Evolutionary conservation across 2,797 vertebrate species (phyloP).

Genomic region (Phalanger gymnotis): DNA sequence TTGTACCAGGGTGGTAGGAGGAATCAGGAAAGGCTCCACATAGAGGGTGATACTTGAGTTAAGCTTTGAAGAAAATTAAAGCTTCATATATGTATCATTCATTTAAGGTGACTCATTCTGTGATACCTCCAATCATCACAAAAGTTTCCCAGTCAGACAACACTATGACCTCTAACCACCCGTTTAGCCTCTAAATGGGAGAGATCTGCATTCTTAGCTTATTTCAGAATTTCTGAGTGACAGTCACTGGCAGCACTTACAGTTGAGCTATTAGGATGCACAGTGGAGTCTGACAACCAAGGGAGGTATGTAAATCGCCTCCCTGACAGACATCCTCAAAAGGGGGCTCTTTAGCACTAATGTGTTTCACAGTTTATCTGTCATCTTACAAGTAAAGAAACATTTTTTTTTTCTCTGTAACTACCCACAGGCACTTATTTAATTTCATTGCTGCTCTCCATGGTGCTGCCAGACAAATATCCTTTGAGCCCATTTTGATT

Average conservation of each 20-base stretch:
- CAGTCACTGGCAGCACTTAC: background rate
- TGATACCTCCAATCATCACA: background rate
- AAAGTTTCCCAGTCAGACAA: background rate
- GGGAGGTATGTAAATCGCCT: background rate
- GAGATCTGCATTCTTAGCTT: background rate
- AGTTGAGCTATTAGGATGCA: background rate
- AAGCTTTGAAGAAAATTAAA: background rate
- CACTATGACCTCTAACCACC: background rate
- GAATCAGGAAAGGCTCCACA: background rate
- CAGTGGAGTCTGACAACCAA: background rate
- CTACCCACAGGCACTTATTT: slow-evolving; percentile 49
- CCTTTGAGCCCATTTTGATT: slow-evolving; percentile 61
- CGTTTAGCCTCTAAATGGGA: slow-evolving; percentile 22
- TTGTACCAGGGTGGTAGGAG: background rate
- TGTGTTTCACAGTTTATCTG: slow-evolving; percentile 42
- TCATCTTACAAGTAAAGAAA: slow-evolving; percentile 43
- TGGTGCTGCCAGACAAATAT: slow-evolving; percentile 58
- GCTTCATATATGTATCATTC: background rate
- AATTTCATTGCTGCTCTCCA: slow-evolving; percentile 70
- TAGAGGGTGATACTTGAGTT: background rate
- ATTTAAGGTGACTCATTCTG: background rate
- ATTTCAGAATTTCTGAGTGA: background rate
- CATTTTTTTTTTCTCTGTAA: slow-evolving; percentile 14
- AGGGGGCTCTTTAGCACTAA: background rate
- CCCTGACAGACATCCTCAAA: slow-evolving; percentile 18